Conservation (phyloP, 2,113 vertebrate genomes). For the Limanda limanda region DNA sequence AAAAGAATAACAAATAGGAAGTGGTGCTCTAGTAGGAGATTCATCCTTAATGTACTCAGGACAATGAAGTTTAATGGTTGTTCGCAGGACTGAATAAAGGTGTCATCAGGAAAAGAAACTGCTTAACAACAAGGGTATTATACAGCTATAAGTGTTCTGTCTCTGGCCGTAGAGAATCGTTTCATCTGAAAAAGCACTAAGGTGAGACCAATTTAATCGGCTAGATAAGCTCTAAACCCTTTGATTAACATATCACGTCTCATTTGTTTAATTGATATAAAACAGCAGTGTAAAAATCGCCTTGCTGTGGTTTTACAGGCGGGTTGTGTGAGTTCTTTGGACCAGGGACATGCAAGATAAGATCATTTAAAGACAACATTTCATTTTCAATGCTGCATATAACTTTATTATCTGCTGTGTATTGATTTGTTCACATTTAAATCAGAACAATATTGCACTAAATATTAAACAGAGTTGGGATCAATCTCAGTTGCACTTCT, state of each 20-base stretch:
- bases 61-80: not conserved
- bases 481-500: not conserved
- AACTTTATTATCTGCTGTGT: not conserved
- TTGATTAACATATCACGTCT: not conserved
- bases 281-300: no score
- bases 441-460: not conserved
- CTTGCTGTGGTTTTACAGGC: no score
- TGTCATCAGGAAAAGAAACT: not conserved
- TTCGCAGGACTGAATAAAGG: not conserved
- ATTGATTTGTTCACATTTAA: no score
- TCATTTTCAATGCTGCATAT: not conserved
- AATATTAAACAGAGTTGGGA: not conserved
- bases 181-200: no score
- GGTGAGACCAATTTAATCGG: not conserved
- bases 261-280: no score
- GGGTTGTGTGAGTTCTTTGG: no score
- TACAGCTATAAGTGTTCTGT: not conserved
- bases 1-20: constrained; percentile 27
- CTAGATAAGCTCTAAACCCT: not conserved
- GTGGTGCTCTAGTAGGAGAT: not conserved
- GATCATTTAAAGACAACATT: no score
- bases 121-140: not conserved
- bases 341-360: no score
- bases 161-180: not conserved
- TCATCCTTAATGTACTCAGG: not conserved